phyloP scores from a whole-genome alignment of 2,113 vertebrate genomes.

The Ammodytes marinus region DNA sequence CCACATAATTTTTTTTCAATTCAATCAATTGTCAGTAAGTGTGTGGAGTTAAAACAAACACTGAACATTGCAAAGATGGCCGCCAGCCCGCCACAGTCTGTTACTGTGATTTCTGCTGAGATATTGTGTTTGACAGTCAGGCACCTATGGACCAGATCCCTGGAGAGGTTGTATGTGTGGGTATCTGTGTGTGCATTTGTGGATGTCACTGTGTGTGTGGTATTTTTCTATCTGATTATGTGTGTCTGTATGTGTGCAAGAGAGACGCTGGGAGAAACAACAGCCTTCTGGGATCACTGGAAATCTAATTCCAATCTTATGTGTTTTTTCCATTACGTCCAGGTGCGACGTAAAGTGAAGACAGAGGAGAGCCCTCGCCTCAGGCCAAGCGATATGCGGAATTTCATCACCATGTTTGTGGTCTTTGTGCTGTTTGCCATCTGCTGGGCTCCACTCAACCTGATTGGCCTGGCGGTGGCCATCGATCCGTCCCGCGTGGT shows the following conservation, averaged over 20 bases:
- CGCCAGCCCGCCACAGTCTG: not conserved
- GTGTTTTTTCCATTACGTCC: constrained; percentile 18
- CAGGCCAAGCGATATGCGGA: constrained; percentile 87
- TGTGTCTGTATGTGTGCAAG: not conserved
- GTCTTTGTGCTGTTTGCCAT: constrained; percentile 94
- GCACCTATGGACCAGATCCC: not conserved
- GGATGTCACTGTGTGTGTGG: not conserved
- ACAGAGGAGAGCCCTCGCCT: constrained; percentile 84
- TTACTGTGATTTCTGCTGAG: not conserved
- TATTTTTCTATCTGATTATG: not conserved
- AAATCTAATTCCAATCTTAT: not conserved
- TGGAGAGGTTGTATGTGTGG: not conserved
- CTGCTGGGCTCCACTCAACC: constrained; percentile 95
- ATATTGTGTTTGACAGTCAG: constrained; percentile 7
- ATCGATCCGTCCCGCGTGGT: constrained; percentile 87
- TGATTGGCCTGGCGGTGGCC: constrained; percentile 91
- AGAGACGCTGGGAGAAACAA: not conserved
- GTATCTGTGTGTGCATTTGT: not conserved
- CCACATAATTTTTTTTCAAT: constrained; percentile 17
- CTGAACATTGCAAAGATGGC: not conserved
- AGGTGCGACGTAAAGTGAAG: constrained; percentile 89
- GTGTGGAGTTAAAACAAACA: not conserved
- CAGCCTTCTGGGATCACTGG: not conserved
- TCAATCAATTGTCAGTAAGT: constrained; percentile 4
- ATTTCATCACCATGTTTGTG: constrained; percentile 95